Conservation (phyloP, 2,113 vertebrate species). For the Ictalurus furcatus region DNA sequence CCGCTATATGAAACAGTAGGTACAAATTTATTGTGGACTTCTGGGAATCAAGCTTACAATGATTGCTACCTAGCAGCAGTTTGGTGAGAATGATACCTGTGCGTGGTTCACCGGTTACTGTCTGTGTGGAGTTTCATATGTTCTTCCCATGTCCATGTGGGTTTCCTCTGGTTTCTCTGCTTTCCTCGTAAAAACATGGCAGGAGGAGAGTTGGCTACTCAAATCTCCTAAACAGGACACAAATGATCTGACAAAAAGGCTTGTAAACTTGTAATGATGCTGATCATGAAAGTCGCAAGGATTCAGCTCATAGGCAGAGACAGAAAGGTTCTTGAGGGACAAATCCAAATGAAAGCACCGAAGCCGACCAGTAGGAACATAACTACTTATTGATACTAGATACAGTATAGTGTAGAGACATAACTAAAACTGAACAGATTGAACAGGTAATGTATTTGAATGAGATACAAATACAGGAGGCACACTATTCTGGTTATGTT, state of each 20-base stretch:
- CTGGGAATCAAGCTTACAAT: not conserved
- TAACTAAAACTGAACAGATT: too few species aligned
- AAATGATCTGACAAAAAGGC: too few species aligned
- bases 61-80: not conserved
- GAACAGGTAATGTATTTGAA: not conserved
- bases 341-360: too few species aligned
- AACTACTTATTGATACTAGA: too few species aligned
- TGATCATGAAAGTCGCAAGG: too few species aligned
- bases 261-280: too few species aligned
- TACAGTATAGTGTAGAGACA: too few species aligned
- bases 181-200: not conserved
- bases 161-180: not conserved
- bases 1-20: not conserved
- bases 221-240: not conserved
- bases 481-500: not conserved
- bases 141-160: not conserved
- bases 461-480: not conserved
- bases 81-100: not conserved
- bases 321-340: too few species aligned
- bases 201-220: not conserved
- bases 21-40: not conserved
- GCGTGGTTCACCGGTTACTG: not conserved
- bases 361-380: too few species aligned
- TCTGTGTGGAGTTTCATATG: not conserved
- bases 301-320: too few species aligned